Conservation (phyloP, 64 coral and sea anemone genomes). For the Astreopora myriophthalma region DNA sequence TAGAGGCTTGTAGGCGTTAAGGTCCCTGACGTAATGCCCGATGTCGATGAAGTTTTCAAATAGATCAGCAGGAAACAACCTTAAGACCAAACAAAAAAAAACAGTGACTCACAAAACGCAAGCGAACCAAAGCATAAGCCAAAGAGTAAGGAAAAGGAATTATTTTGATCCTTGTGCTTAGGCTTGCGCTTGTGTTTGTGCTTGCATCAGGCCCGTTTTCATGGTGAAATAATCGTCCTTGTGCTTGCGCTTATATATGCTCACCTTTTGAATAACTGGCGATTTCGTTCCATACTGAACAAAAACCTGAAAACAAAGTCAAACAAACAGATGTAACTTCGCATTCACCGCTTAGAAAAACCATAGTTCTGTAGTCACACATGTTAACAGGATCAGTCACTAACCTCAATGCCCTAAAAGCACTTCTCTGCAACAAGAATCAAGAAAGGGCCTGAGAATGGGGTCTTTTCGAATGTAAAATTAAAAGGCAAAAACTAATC, state of each 20-base stretch:
- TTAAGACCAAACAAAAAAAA: too few relatives aligned
- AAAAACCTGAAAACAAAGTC: conserved; percentile 73
- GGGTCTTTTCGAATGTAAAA: too few relatives aligned
- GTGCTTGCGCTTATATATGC: too few relatives aligned
- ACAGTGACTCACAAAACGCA: neutral
- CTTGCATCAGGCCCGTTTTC: too few relatives aligned
- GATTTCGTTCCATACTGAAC: conserved; percentile 99
- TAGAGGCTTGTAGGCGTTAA: conserved; percentile 81
- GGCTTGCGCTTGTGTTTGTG: too few relatives aligned
- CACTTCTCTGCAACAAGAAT: conserved; percentile 80
- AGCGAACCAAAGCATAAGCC: too few relatives aligned
- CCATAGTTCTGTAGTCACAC: neutral
- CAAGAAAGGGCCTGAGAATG: too few relatives aligned
- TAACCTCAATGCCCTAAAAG: conserved; percentile 94
- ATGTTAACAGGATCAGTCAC: neutral
- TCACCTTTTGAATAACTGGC: conserved; percentile 97
- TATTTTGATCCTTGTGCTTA: too few relatives aligned
- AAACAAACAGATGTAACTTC: neutral
- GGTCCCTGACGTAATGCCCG: conserved; percentile 91
- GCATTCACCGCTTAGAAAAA: neutral
- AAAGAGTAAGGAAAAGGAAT: too few relatives aligned
- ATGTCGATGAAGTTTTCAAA: conserved; percentile 99
- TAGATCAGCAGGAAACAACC: conserved; percentile 88
- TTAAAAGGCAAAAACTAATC: too few relatives aligned
- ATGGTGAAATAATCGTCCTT: too few relatives aligned